Percentiles rank a stretch among this genome's conserved stretches.
Evolutionary conservation across 2,797 vertebrate genomes (phyloP).

Genomic region (Cossypha polioptera): DNA sequence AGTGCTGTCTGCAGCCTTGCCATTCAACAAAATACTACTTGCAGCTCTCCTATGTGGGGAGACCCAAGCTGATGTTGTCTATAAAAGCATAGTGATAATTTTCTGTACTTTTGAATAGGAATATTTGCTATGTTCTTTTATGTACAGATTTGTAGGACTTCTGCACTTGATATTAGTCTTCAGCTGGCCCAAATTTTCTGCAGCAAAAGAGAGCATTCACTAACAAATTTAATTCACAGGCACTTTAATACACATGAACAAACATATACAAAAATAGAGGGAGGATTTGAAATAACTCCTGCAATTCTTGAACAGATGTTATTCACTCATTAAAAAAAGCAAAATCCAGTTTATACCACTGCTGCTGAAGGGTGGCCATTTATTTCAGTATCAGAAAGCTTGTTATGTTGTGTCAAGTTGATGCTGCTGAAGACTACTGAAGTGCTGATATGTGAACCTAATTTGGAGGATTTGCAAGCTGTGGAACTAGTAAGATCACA

Average conservation of each 20-base stretch:
- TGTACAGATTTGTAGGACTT: background rate
- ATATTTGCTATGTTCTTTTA: background rate
- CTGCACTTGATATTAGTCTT: background rate
- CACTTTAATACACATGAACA: background rate
- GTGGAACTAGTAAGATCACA: constrained; percentile 67
- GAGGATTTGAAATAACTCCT: background rate
- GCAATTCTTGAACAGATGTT: background rate
- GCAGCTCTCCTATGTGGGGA: background rate
- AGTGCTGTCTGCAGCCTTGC: background rate
- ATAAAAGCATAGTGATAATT: background rate
- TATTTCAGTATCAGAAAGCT: constrained; percentile 50
- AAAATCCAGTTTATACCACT: background rate
- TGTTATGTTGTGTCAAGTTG: constrained; percentile 49
- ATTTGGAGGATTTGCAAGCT: constrained; percentile 70
- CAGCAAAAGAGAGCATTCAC: background rate
- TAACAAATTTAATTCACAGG: background rate
- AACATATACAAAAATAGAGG: background rate
- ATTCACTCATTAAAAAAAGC: background rate
- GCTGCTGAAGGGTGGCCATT: background rate
- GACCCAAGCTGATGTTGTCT: background rate
- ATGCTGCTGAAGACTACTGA: constrained; percentile 53
- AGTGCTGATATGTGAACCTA: constrained; percentile 71
- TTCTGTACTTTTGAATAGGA: background rate
- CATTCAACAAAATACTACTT: background rate
- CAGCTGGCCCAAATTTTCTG: background rate